phyloP scores from a whole-genome alignment of 2,113 vertebrate genomes.

The Rhadina sibilatrix region DNA sequence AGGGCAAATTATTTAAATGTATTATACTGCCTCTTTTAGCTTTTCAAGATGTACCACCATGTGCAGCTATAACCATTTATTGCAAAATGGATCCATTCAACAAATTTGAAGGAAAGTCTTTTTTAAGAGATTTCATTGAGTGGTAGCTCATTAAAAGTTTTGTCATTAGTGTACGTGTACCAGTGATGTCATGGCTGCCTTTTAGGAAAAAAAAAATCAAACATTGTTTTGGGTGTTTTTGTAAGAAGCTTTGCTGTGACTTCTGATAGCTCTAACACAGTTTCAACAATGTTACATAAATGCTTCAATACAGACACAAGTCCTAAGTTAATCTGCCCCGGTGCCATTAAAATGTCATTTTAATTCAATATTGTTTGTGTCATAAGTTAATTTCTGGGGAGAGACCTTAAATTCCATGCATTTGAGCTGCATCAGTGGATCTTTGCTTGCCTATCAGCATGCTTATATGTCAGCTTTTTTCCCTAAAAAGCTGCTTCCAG shows the following conservation, averaged over 20 bases:
- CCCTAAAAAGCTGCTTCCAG: neutral
- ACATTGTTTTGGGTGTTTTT: neutral
- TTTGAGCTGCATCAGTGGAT: neutral
- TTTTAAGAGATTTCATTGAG: neutral
- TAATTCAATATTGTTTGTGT: neutral
- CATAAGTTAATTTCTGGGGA: neutral
- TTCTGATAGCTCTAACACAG: neutral
- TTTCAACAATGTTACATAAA: neutral
- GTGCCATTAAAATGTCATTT: neutral
- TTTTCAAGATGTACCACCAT: neutral
- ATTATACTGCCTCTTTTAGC: neutral
- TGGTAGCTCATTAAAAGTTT: neutral
- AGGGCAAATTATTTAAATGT: neutral
- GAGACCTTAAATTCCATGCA: accelerated
- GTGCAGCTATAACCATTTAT: neutral
- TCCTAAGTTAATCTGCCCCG: neutral
- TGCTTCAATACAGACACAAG: accelerated
- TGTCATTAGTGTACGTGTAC: accelerated
- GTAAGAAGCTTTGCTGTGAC: neutral
- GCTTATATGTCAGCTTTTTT: neutral
- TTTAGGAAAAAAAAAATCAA: neutral
- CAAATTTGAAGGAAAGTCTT: neutral
- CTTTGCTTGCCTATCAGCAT: neutral
- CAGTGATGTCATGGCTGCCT: neutral
- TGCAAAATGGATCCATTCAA: neutral